A percentile compares a stretch with the other conserved stretches of the same genome.
These are phyloP conservation scores for Proisotoma minuta DNA, from an alignment of 2,888 invertebrate species.

Conservation along the genomic window DNA sequence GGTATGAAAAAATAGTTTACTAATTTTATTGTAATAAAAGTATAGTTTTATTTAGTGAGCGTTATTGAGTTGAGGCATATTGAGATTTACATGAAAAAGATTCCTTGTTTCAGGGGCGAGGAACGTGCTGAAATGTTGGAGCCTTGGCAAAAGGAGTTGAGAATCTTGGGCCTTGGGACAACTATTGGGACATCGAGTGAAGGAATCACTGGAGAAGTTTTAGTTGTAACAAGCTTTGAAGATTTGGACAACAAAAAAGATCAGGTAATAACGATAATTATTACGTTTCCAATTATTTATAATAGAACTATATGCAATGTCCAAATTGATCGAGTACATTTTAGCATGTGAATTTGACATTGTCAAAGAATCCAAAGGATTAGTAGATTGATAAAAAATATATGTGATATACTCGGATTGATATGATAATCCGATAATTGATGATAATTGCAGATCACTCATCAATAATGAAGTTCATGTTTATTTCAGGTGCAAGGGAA, in stretches of 20 bases:
- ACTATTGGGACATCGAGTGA: constrained; percentile 40
- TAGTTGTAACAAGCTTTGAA: constrained; percentile 42
- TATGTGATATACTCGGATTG: no score
- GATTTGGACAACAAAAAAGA: constrained; percentile 32
- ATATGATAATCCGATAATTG: no score
- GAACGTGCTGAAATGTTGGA: constrained; percentile 27
- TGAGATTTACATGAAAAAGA: neutral
- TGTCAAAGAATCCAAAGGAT: no score
- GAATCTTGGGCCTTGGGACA: constrained; percentile 41
- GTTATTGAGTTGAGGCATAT: neutral
- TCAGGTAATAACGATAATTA: no score
- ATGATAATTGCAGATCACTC: no score
- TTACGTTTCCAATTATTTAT: no score
- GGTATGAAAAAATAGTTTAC: constrained; percentile 36
- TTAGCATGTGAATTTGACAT: no score
- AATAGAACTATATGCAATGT: no score
- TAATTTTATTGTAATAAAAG: neutral
- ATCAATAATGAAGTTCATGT: no score
- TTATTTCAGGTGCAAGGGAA: constrained; percentile 39
- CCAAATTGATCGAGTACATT: no score
- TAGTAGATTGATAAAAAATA: no score
- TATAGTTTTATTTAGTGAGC: no score
- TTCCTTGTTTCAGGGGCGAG: constrained; percentile 31
- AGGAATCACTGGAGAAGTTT: constrained; percentile 38
- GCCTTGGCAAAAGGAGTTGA: constrained; percentile 27